Base-by-base conservation (phyloP, 2,113 vertebrate genomes). In the Parotia lawesii region DNA sequence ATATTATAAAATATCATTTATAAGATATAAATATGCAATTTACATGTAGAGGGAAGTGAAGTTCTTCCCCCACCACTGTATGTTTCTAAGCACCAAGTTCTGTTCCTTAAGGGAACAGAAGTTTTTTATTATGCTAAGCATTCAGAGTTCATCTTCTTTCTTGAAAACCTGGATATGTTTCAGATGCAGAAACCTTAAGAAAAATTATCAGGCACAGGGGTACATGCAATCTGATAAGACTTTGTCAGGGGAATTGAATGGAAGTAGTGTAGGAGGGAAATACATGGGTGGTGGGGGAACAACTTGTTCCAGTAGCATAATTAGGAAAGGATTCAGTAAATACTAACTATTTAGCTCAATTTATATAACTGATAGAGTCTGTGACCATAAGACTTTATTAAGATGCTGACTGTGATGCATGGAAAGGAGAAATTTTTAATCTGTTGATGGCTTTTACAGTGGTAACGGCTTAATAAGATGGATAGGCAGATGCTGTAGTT, bases 281-380 rank as follows among this genome's bases (percentile, higher is more conserved):
- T 79, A 85, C 20, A 94, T 87, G 87, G 81, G 61, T 87, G 81
- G 74, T 75, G 66, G 85, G 83, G 81, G 89, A 94, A 93, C 84
- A 95, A 78, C 28, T 85, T 94, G 66, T 96, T 94, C 81, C 65
- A 91, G 37, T 33, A 89, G 37, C 27, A 78, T 56, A 89, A 95
- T 84, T 91, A 95, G 53, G 65, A 91, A 89, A 87, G 21, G 20
- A 91, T 78, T 94, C 57, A 75, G 70, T 66, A 91, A 89, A 89
- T 96, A 95, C 89, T 94, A 89, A 87, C 87, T 69, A 45, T 75
- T 85, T 96, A 87, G 25, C 45, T 93, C 24, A 82, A 72, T 70
- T 21, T 96, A 37, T 58, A 22, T 42, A 85, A 81, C 57, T 87
- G 24, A 37, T 70, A 62, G 40, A 78, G 40, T 72, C 37, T 78